Evolutionary conservation across 2,797 vertebrate genomes (phyloP).

Genomic region (Scarus forsteni): DNA sequence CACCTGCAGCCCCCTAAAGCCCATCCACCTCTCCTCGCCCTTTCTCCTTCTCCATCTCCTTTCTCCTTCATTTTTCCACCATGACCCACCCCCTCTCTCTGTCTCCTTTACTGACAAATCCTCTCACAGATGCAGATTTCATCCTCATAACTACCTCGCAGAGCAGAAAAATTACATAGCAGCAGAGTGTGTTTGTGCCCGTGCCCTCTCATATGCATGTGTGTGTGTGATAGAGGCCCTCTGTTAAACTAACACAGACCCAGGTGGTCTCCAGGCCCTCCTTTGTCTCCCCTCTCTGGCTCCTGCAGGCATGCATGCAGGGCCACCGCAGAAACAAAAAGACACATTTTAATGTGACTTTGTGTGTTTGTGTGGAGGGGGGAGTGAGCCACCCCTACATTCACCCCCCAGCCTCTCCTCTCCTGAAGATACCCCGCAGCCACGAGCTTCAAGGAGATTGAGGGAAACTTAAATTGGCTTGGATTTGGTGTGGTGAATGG

Average conservation of each 20-base stretch:
- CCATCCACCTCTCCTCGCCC: slow-evolving; percentile 5
- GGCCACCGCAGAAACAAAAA: slow-evolving; percentile 68
- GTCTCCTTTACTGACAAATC: background rate
- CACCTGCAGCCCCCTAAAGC: slow-evolving; percentile 29
- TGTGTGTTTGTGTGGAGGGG: slow-evolving; percentile 45
- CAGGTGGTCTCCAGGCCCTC: slow-evolving; percentile 72
- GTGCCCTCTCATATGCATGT: slow-evolving; percentile 33
- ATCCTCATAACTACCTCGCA: slow-evolving; percentile 3
- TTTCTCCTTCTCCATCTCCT: slow-evolving; percentile 9
- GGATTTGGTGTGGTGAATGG: background rate
- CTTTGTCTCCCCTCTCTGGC: slow-evolving; percentile 58
- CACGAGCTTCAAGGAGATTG: slow-evolving; percentile 34
- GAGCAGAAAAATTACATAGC: slow-evolving; percentile 36
- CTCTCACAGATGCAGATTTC: slow-evolving; percentile 7
- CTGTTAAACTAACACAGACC: slow-evolving; percentile 81
- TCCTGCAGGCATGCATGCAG: slow-evolving; percentile 78
- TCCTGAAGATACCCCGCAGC: slow-evolving; percentile 39
- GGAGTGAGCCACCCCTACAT: slow-evolving; percentile 45
- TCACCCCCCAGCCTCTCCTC: slow-evolving; percentile 28
- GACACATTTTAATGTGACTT: slow-evolving; percentile 80
- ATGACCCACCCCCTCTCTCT: background rate
- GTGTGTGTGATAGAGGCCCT: slow-evolving; percentile 75
- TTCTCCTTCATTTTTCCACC: background rate
- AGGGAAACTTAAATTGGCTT: slow-evolving; percentile 3
- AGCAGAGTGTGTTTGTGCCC: slow-evolving; percentile 21